Evolutionary conservation across 1,140 invertebrate species (phyloP), one percentile per base, ranked within the genome.

Genomic region (Hylyphantes graminicola): DNA sequence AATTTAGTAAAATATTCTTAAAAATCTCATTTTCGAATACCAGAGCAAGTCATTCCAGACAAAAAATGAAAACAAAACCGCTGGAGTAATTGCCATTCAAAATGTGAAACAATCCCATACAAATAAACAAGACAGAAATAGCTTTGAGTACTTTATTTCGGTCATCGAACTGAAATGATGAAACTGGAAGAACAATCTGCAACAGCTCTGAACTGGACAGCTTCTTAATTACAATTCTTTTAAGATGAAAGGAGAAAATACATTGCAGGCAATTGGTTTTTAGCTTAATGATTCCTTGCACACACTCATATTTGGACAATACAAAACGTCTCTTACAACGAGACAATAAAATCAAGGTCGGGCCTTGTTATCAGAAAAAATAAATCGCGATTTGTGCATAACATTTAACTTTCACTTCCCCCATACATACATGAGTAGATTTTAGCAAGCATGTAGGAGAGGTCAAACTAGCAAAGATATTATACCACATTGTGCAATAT

Each of bases 291-390:
- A 83, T 10, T 65, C 50, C 50, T 67, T 13, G 48, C 21, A 83
- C 79, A 83, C 72, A 75, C 53, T 64, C 57, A 74, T 63, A 75
- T 13, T 35, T 83, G 68, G 80, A 83, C 80, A 83, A 81, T 83
- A 83, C 61, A 75, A 83, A 83, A 83, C 61, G 80, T 83, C 80
- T 83, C 80, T 64, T 83, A 83, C 63, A 83, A 83, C 80, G 80
- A 83, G 80, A 83, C 80, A 83, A 83, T 83, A 83, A 83, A 83
- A 83, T 75, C 80, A 83, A 83, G 80, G 80, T 53, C 65, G 50
- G 57, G 75, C 80, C 80, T 83, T 83, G 80, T 19, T 54, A 74
- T 83, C 74, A 64, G 80, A 83, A 83, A 81, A 83, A 83, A 83
- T 83, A 83, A 83, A 83, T 64, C 67, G 13, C 15, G 48, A 83